phyloP scores from a whole-genome alignment of 2,797 vertebrate species.

The Lophotriccus pileatus region DNA sequence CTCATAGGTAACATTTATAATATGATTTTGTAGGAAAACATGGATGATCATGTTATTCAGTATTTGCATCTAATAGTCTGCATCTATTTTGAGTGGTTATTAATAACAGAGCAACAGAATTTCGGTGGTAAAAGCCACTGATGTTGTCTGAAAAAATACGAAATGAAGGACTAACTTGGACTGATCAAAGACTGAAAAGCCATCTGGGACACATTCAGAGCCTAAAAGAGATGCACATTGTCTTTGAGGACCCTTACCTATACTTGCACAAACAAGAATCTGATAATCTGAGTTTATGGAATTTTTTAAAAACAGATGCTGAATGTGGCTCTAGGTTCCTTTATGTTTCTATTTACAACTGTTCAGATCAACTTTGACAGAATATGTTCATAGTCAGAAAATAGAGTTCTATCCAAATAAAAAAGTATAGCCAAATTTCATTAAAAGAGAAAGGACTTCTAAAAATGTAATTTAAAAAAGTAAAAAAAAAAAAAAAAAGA shows the following conservation, averaged over 20 bases:
- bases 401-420: not conserved
- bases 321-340: not conserved
- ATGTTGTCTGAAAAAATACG: not conserved
- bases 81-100: not conserved
- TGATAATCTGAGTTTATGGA: not conserved
- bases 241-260: not conserved
- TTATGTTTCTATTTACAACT: not conserved
- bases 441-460: not conserved
- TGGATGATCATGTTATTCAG: not conserved
- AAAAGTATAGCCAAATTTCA: not conserved
- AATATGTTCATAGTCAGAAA: not conserved
- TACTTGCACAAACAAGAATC: not conserved
- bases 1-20: not conserved
- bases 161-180: not conserved
- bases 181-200: not conserved
- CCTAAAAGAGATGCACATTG: fast-evolving
- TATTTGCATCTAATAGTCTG: not conserved
- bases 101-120: not conserved
- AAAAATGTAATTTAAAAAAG: not conserved
- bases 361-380: not conserved
- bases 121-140: not conserved
- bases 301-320: not conserved
- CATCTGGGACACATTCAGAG: not conserved
- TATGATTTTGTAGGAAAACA: not conserved
- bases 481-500: not conserved